Percentiles rank a stretch among this genome's conserved stretches.
These are phyloP conservation scores for Protobothrops mucrosquamatus DNA, from an alignment of 2,113 vertebrate species.

Conservation along the genomic window DNA sequence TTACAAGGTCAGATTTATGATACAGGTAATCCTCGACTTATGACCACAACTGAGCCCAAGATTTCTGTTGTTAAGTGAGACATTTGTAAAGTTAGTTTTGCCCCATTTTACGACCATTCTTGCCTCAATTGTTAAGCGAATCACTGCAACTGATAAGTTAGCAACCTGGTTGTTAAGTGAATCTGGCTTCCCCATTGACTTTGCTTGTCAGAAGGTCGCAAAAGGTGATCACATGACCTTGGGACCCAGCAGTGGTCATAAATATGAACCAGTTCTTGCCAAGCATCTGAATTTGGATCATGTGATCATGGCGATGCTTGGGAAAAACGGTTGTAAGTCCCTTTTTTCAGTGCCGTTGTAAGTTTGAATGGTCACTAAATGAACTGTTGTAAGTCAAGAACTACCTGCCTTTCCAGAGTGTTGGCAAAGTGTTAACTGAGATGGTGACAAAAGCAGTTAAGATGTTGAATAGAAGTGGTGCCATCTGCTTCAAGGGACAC, in stretches of 20 bases:
- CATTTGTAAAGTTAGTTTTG: not conserved
- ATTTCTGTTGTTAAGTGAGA: not conserved
- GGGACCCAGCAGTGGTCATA: not conserved
- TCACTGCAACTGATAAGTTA: not conserved
- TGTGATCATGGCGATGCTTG: not conserved
- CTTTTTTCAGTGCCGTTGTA: not conserved
- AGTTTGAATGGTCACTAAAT: not conserved
- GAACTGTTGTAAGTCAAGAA: not conserved
- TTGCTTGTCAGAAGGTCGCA: not conserved
- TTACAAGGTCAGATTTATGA: not conserved
- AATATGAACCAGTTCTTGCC: not conserved
- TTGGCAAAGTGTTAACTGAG: conserved; percentile 2
- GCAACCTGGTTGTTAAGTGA: too few species aligned
- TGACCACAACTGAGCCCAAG: not conserved
- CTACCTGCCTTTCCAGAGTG: not conserved
- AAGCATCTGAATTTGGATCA: not conserved
- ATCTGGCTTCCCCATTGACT: not conserved
- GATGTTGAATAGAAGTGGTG: not conserved
- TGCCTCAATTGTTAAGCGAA: not conserved
- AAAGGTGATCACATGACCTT: not conserved
- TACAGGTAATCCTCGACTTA: not conserved
- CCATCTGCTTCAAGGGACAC: not conserved
- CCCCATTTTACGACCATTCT: not conserved
- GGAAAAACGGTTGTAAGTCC: not conserved
- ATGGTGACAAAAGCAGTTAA: not conserved